Evolutionary conservation across 2,113 vertebrate genomes (phyloP), one percentile per base, ranked within the genome.

Genomic region (Microtus pennsylvanicus): DNA sequence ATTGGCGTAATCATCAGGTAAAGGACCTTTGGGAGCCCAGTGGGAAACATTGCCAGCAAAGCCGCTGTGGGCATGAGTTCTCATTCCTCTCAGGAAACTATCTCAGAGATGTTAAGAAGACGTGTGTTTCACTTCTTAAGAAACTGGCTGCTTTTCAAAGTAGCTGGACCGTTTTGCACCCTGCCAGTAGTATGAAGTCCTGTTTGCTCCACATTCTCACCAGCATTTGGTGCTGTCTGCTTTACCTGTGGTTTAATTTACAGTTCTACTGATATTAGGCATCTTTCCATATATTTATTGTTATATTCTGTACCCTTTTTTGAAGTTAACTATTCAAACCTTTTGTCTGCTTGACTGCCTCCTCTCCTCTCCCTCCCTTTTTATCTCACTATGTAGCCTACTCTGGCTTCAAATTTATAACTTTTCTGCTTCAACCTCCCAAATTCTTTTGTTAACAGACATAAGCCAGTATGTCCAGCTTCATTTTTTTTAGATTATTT

Each of bases 181-280:
- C 63, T 63, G 5, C 65, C 12, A 16, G 55, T 22, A 55, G 0
- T 16, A 0, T 55, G 42, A 52, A 26, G 30, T 26, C n/a, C 35
- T 16, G 17, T 33, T 21, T 61, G 42, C n/a, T 61, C 47, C 10
- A 0, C 0, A 1, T 33, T 33, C 3, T 52, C 22, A 52, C 1
- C 38, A 21, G 1, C 17, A 19, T 38, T 83, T 26, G 61, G 45
- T 65, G 4, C 13, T n/a, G 45, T 52, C 11, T 8, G 33, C 13
- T 63, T 63, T 33, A n/a, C 0, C 17, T 58, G 19, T 52, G 61
- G 38, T 2, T 80, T 87, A 16, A 35, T 89, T 13, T 85, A 63
- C 38, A 7, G 33, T 63, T 38, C 19, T 38, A 0, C 14, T 35
- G 28, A 28, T 22, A 2, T 0, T 61, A 10, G 82, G 30, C 3